Base-by-base conservation (phyloP, 1,140 invertebrate species). In the Pseudomyrmex sp. region DNA sequence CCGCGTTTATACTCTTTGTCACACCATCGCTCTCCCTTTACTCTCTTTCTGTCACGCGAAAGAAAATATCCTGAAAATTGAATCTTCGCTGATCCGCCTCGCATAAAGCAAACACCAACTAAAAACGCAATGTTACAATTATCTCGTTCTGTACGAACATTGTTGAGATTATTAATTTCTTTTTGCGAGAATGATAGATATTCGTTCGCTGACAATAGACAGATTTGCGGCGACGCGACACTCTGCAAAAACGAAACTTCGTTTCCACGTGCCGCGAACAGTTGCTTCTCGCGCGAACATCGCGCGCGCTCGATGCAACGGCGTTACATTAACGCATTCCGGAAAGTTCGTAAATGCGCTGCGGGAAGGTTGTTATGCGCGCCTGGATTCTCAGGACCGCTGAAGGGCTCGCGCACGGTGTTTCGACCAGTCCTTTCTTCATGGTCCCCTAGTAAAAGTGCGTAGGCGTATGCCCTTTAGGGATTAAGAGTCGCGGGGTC, bases 401-500 rank as follows among this genome's bases (percentile, higher is more conserved):
- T 73, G 70, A 92, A 93, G 92, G 92, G 91, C 87, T 83, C 88
- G 70, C 68, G 82, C 80, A 74, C 86, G 79, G 5, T 82, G 84
- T 77, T 69, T 52, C 82, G 66, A 93, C 93, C 89, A 87, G 65
- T 92, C 88, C 82, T 82, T 89, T 69, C 75, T 84, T 93, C 91
- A 93, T 94, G 93, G 82, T 93, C 90, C 84, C 93, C 93, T 94
- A 93, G 86, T 94, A 92, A 93, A 94, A 94, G 93, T 94, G 93
- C 93, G 93, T 94, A 94, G 93, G 93, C 91, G 93, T 93, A 91
- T 93, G 92, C 93, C 93, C 93, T 94, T 94, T 93, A 93, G 93
- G 91, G 93, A 91, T 89, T 87, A 90, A 90, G 77, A 66, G 61
- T 85, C 70, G 82, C 59, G 56, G 73, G 26, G n/a, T 74, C 35